These are phyloP conservation scores for Fundulus diaphanus DNA, from an alignment of 2,797 vertebrate genomes.

Conservation along the genomic window DNA sequence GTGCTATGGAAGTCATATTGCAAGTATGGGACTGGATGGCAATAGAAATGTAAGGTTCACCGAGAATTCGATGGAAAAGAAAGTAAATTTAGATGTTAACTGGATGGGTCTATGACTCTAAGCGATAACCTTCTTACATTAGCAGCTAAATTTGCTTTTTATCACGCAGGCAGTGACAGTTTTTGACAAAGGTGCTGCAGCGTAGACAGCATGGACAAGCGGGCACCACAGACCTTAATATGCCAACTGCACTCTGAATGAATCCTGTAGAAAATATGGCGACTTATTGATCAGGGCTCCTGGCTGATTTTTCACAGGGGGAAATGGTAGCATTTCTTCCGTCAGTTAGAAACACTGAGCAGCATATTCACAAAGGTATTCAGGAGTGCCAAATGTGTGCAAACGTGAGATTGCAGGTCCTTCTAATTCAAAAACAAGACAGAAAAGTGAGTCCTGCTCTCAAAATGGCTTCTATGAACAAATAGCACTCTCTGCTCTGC, in stretches of 20 bases:
- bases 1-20: background rate
- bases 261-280: too few relatives aligned
- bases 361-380: background rate
- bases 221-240: too few relatives aligned
- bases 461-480: background rate
- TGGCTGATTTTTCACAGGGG: background rate
- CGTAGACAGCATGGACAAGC: too few relatives aligned
- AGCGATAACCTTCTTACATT: background rate
- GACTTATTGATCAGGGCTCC: too few relatives aligned
- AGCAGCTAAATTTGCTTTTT: background rate
- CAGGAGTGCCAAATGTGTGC: background rate
- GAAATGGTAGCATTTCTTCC: background rate
- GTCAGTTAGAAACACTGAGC: background rate
- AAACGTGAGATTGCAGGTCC: background rate
- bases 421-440: background rate
- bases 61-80: slow-evolving; percentile 17
- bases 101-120: background rate
- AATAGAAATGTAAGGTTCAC: background rate
- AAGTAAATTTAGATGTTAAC: slow-evolving; percentile 28
- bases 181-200: too few relatives aligned
- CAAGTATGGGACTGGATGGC: background rate
- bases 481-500: background rate
- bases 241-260: too few relatives aligned
- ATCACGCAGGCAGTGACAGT: background rate
- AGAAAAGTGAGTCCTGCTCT: background rate